phyloP scores from a whole-genome alignment of 2,113 vertebrate genomes.

The Campylorhamphus procurvoides region DNA sequence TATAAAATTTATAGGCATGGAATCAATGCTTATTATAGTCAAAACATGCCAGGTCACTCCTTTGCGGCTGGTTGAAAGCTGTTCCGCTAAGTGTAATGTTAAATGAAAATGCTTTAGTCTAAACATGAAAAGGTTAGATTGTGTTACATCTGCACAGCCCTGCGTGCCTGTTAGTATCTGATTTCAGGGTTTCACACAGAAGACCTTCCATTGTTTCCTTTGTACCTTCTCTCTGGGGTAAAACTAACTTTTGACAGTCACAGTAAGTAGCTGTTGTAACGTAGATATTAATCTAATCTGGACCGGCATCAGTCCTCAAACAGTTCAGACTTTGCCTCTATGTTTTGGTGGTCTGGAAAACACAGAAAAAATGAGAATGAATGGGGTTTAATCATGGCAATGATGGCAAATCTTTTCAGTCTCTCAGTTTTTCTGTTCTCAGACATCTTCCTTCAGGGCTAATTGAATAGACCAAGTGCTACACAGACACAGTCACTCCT shows the following conservation, averaged over 20 bases:
- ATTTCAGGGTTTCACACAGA: slow-evolving; percentile 62
- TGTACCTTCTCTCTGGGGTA: slow-evolving; percentile 60
- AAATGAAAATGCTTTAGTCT: slow-evolving; percentile 57
- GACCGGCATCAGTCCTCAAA: slow-evolving; percentile 57
- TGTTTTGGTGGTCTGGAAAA: slow-evolving; percentile 36
- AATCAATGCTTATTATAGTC: slow-evolving; percentile 71
- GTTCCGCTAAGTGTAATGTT: slow-evolving; percentile 51
- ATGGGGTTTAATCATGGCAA: slow-evolving; percentile 20
- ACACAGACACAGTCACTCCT: neutral
- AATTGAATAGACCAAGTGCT: slow-evolving; percentile 25
- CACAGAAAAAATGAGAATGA: slow-evolving; percentile 56
- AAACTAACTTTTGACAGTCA: slow-evolving; percentile 63
- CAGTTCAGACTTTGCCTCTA: slow-evolving; percentile 48
- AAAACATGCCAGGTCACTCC: slow-evolving; percentile 74
- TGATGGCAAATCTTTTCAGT: slow-evolving; percentile 23
- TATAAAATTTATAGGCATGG: slow-evolving; percentile 68
- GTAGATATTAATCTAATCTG: slow-evolving; percentile 67
- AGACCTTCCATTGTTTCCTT: slow-evolving; percentile 63
- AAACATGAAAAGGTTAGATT: slow-evolving; percentile 75
- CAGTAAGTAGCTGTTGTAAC: slow-evolving; percentile 57
- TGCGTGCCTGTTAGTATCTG: slow-evolving; percentile 44
- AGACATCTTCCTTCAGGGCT: neutral
- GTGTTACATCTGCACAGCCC: slow-evolving; percentile 47
- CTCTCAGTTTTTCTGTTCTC: slow-evolving; percentile 11
- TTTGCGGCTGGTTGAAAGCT: slow-evolving; percentile 67